phyloP scores from a whole-genome alignment of 1,140 invertebrate species.

The Neodiprion fabricii region DNA sequence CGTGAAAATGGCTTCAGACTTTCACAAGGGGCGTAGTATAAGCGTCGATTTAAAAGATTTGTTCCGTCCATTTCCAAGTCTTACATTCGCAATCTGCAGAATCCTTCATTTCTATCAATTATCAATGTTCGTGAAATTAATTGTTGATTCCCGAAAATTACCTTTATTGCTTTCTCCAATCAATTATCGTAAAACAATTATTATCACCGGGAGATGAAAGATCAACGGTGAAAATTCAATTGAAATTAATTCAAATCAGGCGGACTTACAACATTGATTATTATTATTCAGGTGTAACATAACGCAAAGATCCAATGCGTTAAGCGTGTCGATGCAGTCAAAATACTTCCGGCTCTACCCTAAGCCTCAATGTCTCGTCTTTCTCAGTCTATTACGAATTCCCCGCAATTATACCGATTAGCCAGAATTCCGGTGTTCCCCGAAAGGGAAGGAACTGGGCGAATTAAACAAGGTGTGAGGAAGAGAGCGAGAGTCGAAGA shows the following conservation, averaged over 20 bases:
- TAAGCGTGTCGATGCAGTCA: background rate
- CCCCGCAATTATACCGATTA: constrained; percentile 49
- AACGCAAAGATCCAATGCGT: background rate
- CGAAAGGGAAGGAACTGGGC: background rate
- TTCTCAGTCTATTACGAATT: constrained; percentile 48
- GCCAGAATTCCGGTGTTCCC: constrained; percentile 26
- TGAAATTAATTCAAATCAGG: background rate
- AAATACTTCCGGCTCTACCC: background rate
- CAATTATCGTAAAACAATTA: background rate
- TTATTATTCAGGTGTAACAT: too few relatives aligned
- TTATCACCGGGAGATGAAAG: background rate
- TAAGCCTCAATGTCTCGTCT: constrained; percentile 29
- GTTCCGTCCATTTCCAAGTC: too few relatives aligned
- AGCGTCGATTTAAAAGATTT: too few relatives aligned
- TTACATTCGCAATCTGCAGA: too few relatives aligned
- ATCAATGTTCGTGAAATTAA: too few relatives aligned
- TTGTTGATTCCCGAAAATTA: too few relatives aligned
- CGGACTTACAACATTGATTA: too few relatives aligned
- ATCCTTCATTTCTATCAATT: too few relatives aligned
- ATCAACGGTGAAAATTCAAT: background rate
- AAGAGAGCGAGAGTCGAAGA: constrained; percentile 31
- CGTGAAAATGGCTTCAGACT: background rate
- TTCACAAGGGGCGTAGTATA: background rate
- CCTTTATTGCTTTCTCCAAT: too few relatives aligned
- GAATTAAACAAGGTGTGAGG: background rate